Conservation (phyloP, 2,113 vertebrate species). For the Ceratotherium simum region DNA sequence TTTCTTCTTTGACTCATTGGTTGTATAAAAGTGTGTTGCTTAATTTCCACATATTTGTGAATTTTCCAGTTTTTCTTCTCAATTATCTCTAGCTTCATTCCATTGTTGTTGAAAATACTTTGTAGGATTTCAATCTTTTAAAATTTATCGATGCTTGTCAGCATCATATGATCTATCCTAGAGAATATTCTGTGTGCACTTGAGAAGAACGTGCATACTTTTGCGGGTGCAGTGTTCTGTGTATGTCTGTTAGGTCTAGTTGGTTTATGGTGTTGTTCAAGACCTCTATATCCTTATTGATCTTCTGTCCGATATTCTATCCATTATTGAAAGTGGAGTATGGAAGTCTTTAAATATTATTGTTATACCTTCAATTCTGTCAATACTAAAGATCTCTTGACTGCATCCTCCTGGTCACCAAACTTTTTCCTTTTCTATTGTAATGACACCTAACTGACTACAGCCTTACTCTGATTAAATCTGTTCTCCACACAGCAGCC, state of each 20-base stretch:
- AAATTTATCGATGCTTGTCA: not conserved
- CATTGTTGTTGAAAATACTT: not conserved
- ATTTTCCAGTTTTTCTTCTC: not conserved
- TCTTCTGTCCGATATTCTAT: not conserved
- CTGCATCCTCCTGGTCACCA: not conserved
- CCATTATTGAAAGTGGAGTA: not conserved
- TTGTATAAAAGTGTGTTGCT: not conserved
- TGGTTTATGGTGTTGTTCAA: not conserved
- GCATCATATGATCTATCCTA: not conserved
- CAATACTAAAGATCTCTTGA: not conserved
- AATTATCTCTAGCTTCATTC: constrained; percentile 5
- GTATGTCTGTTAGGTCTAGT: not conserved
- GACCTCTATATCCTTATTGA: not conserved
- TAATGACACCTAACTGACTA: not conserved
- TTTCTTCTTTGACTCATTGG: not conserved
- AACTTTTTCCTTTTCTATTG: not conserved
- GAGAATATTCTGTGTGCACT: not conserved
- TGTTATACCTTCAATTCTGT: not conserved
- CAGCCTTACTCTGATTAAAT: not conserved
- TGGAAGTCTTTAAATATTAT: not conserved
- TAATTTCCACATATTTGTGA: not conserved
- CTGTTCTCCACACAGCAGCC: not conserved
- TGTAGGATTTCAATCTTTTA: not conserved
- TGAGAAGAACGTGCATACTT: not conserved
- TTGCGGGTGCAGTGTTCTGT: not conserved